phyloP scores from a whole-genome alignment of 2,888 invertebrate genomes.

The Amphiduros pacificus region DNA sequence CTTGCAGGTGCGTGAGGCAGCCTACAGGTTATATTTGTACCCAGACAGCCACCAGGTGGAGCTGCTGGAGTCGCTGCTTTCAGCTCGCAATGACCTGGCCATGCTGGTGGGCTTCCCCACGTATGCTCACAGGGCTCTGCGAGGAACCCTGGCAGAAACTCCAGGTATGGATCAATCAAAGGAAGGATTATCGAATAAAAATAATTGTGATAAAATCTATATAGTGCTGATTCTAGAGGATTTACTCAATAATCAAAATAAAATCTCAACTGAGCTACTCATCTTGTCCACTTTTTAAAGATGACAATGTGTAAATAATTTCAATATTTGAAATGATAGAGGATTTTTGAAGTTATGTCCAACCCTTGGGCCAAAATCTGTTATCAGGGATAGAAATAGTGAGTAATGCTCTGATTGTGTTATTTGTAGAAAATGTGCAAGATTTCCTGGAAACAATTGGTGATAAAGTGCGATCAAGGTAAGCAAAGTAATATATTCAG shows the following conservation, averaged over 20 bases:
- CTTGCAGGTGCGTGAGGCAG: constrained; percentile 80
- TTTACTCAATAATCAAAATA: no score
- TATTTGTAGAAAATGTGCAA: constrained; percentile 68
- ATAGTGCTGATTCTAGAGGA: no score
- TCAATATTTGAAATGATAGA: no score
- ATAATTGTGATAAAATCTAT: no score
- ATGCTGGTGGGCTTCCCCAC: constrained; percentile 84
- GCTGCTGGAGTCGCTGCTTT: constrained; percentile 73
- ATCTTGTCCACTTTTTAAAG: no score
- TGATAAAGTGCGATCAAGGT: constrained; percentile 64
- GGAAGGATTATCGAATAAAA: no score
- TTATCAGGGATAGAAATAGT: no score
- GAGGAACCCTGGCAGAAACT: constrained; percentile 82
- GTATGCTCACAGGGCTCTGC: constrained; percentile 85
- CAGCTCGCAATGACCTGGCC: constrained; percentile 78
- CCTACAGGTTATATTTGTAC: constrained; percentile 81
- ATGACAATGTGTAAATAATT: no score
- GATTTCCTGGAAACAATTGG: constrained; percentile 80
- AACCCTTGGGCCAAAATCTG: no score
- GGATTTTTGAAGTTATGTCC: no score
- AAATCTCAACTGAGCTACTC: no score
- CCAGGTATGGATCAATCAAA: constrained; percentile 66
- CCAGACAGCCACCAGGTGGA: constrained; percentile 78
- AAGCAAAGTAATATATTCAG: neutral
- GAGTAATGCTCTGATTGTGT: no score